Conservation (phyloP, 2,113 vertebrate genomes). For the Embiotoca jacksoni region DNA sequence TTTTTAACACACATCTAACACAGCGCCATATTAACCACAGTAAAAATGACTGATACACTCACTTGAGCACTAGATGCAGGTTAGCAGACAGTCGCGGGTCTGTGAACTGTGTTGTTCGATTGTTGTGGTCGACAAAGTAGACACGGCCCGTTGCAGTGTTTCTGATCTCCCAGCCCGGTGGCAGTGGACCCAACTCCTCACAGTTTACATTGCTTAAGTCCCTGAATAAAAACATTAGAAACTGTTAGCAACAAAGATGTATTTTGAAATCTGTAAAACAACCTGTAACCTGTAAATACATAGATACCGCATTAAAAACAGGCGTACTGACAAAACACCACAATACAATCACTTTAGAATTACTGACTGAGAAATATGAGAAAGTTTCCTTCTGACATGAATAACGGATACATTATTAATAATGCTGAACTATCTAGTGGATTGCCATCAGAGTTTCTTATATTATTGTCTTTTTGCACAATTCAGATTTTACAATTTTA, state of each 20-base stretch:
- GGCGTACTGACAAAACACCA: neutral
- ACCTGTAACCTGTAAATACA: neutral
- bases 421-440: too few relatives aligned
- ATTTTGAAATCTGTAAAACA: too few relatives aligned
- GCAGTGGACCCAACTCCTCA: slow-evolving; percentile 96
- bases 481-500: too few relatives aligned
- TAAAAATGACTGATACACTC: slow-evolving; percentile 71
- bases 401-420: too few relatives aligned
- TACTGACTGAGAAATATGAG: too few relatives aligned
- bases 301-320: neutral
- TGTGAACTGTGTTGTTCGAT: slow-evolving; percentile 97
- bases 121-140: slow-evolving; percentile 99
- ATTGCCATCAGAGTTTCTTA: too few relatives aligned
- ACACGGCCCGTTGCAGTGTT: slow-evolving; percentile 97
- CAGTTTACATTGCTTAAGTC: slow-evolving; percentile 94
- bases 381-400: too few relatives aligned
- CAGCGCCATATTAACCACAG: neutral
- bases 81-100: slow-evolving; percentile 96
- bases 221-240: slow-evolving; percentile 40
- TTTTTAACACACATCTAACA: neutral
- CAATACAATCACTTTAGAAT: neutral
- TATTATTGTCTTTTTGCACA: too few relatives aligned
- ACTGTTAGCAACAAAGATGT: neutral
- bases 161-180: slow-evolving; percentile 98
- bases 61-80: slow-evolving; percentile 96